Percentiles rank a stretch among this genome's conserved stretches.
phyloP scores from a whole-genome alignment of 1,140 invertebrate species.

The Araneus ventricosus region DNA sequence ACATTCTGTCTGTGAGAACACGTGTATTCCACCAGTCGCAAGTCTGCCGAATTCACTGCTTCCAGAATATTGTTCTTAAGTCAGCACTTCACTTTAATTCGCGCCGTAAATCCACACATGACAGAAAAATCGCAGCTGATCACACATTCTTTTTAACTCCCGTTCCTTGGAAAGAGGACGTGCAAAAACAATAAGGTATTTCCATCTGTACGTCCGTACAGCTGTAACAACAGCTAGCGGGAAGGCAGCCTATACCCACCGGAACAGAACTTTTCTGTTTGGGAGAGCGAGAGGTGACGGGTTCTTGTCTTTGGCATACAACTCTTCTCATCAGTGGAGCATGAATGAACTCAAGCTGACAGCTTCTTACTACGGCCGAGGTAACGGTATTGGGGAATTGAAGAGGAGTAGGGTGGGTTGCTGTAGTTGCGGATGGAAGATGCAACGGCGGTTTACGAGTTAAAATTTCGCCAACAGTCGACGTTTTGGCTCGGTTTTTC shows the following conservation, averaged over 20 bases:
- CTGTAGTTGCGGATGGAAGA: slow-evolving; percentile 40
- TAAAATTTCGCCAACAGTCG: background rate
- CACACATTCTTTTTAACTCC: background rate
- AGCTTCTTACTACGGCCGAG: slow-evolving; percentile 42
- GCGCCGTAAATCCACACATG: background rate
- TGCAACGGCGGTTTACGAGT: slow-evolving; percentile 41
- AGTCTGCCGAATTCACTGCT: background rate
- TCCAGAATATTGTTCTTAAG: background rate
- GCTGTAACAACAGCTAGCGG: slow-evolving; percentile 14
- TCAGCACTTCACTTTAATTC: background rate
- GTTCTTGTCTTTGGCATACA: background rate
- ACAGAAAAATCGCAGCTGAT: background rate
- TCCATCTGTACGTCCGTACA: background rate
- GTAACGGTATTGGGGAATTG: slow-evolving; percentile 18
- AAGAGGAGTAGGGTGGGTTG: slow-evolving; percentile 12
- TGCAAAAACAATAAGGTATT: background rate
- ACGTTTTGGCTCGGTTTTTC: background rate
- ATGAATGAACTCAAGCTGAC: slow-evolving; percentile 42
- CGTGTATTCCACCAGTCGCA: background rate
- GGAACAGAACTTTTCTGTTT: background rate
- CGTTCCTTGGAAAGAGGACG: background rate
- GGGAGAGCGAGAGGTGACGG: slow-evolving; percentile 29
- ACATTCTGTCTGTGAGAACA: background rate
- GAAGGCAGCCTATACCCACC: background rate
- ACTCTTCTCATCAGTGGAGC: slow-evolving; percentile 39